Conservation (phyloP, 1,140 invertebrate species). For the Bombus sibiricus region DNA sequence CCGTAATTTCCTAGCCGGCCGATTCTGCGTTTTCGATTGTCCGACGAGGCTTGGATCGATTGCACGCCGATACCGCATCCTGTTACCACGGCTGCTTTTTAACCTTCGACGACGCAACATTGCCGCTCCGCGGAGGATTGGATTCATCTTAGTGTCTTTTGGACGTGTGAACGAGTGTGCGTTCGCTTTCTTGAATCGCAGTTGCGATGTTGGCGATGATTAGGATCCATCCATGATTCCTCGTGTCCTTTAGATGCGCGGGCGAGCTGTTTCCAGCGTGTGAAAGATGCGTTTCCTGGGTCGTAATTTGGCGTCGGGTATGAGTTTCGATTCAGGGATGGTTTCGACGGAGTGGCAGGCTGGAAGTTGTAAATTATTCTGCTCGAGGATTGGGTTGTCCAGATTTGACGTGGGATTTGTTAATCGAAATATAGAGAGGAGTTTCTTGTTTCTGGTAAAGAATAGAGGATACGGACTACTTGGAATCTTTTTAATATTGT, state of each 20-base stretch:
- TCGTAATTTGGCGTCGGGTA: not conserved
- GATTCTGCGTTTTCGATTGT: constrained; percentile 54
- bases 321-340: not conserved
- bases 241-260: not conserved
- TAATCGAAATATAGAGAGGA: too few relatives aligned
- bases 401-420: too few relatives aligned
- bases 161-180: not conserved
- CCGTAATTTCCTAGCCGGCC: constrained; percentile 56
- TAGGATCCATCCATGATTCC: too few relatives aligned
- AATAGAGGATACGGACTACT: too few relatives aligned
- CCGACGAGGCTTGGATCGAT: constrained; percentile 29
- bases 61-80: constrained; percentile 38
- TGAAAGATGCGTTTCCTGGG: not conserved
- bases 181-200: not conserved
- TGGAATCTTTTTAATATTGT: too few relatives aligned
- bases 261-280: not conserved
- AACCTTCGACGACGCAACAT: constrained; percentile 13
- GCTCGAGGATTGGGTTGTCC: too few relatives aligned
- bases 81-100: constrained; percentile 26
- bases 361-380: too few relatives aligned
- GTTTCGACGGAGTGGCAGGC: too few relatives aligned
- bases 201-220: not conserved
- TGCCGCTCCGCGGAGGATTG: not conserved
- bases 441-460: too few relatives aligned
- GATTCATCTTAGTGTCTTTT: not conserved